These are phyloP conservation scores for Ceratina japonica DNA, from an alignment of 1,140 invertebrate genomes.

Conservation along the genomic window DNA sequence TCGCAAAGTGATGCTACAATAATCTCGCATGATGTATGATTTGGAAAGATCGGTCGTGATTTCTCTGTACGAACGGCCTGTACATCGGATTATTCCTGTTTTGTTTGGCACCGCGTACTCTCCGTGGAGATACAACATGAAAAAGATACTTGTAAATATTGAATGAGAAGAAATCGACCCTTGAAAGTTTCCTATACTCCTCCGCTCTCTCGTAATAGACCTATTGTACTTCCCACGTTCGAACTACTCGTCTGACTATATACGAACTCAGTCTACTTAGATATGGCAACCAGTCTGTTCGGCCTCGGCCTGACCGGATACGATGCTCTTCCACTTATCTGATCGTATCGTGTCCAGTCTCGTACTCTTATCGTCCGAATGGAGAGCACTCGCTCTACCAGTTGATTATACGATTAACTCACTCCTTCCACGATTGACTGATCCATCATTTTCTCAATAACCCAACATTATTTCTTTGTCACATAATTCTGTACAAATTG, in stretches of 20 bases:
- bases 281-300: too few relatives aligned
- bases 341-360: neutral
- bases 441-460: neutral
- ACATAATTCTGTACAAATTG: too few relatives aligned
- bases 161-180: conserved; percentile 4
- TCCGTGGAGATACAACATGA: too few relatives aligned
- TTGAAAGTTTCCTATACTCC: neutral
- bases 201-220: neutral
- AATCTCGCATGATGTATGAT: too few relatives aligned
- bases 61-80: too few relatives aligned
- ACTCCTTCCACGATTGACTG: neutral
- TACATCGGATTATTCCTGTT: too few relatives aligned
- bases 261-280: neutral
- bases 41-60: too few relatives aligned
- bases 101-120: too few relatives aligned
- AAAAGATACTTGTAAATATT: conserved; percentile 1
- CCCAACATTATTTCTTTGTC: too few relatives aligned
- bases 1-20: too few relatives aligned
- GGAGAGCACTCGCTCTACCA: neutral
- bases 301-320: neutral
- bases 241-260: neutral
- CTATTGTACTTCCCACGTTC: neutral
- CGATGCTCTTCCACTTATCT: neutral
- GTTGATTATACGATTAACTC: neutral
- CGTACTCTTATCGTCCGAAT: neutral